These are phyloP conservation scores for Watsonalla cultraria DNA, from an alignment of 2,888 invertebrate species.

Conservation along the genomic window DNA sequence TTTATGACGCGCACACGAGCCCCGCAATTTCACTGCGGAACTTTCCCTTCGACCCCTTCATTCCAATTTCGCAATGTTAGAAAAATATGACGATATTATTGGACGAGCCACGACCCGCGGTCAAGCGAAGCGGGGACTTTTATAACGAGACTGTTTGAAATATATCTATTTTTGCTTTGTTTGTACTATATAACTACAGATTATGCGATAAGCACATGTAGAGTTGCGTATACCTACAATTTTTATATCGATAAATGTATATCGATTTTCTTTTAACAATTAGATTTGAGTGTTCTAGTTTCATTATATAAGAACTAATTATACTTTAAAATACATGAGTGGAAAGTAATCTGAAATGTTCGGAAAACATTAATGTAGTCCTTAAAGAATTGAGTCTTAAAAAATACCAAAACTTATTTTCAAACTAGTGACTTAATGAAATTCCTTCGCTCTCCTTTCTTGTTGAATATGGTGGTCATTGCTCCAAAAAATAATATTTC, in stretches of 20 bases:
- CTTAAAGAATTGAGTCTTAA: too few species aligned
- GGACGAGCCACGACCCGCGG: conserved; percentile 60
- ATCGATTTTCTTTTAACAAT: too few species aligned
- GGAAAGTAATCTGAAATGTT: too few species aligned
- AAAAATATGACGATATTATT: conserved; percentile 77
- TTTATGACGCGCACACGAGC: conserved; percentile 67
- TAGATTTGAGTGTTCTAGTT: too few species aligned
- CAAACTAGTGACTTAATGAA: too few species aligned
- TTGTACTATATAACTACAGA: too few species aligned
- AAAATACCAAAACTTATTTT: too few species aligned
- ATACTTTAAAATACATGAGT: conserved; percentile 51
- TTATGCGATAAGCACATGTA: conserved; percentile 9
- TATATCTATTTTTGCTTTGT: too few species aligned
- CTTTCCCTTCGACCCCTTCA: conserved; percentile 65
- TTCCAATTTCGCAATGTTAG: conserved; percentile 71
- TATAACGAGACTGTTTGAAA: conserved; percentile 10
- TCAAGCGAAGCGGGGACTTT: conserved; percentile 64
- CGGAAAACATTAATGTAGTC: too few species aligned
- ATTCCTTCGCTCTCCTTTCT: too few species aligned
- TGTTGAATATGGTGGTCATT: conserved; percentile 34
- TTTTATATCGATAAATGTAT: too few species aligned
- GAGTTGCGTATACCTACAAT: too few species aligned
- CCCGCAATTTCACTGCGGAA: conserved; percentile 64
- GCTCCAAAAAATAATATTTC: conserved; percentile 29
- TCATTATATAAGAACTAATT: conserved; percentile 10